Percentiles rank a stretch among this genome's conserved stretches.
Evolutionary conservation across 2,113 vertebrate genomes (phyloP).

Genomic region (Hippopotamus amphibius): DNA sequence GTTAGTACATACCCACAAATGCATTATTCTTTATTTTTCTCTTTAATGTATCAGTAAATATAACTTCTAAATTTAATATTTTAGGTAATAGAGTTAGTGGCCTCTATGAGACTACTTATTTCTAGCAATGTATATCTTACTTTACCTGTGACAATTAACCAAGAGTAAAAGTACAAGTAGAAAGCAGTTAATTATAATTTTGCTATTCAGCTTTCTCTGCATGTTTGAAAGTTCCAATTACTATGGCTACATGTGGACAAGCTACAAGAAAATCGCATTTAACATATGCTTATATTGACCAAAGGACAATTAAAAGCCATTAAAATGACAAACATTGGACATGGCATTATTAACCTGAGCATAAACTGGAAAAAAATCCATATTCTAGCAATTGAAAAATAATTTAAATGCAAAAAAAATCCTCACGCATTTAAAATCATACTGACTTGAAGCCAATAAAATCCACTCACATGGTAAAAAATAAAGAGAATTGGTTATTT

Average conservation of each 20-base stretch:
- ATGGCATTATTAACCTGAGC: conserved; percentile 64
- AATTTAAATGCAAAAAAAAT: conserved; percentile 53
- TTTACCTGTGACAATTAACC: neutral
- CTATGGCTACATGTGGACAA: neutral
- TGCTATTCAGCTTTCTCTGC: neutral
- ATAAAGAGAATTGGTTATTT: conserved; percentile 57
- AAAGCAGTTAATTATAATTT: conserved; percentile 1
- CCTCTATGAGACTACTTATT: neutral
- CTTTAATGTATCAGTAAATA: neutral
- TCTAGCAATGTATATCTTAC: neutral
- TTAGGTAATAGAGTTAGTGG: neutral
- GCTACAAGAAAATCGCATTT: conserved; percentile 51
- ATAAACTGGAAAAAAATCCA: conserved; percentile 73
- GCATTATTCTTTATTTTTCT: neutral
- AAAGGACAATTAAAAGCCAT: conserved; percentile 69
- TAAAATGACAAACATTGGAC: conserved; percentile 71
- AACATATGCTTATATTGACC: conserved; percentile 59
- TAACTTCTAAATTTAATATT: neutral
- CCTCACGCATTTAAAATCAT: conserved; percentile 33
- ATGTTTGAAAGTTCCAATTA: conserved; percentile 28
- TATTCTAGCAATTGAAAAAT: conserved; percentile 72
- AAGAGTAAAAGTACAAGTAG: conserved; percentile 6
- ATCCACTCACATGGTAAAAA: conserved; percentile 20
- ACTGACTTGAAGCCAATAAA: conserved; percentile 61
- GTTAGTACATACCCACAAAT: neutral